Evolutionary conservation across 2,888 invertebrate species (phyloP).

Genomic region (Agonopterix heracliana): DNA sequence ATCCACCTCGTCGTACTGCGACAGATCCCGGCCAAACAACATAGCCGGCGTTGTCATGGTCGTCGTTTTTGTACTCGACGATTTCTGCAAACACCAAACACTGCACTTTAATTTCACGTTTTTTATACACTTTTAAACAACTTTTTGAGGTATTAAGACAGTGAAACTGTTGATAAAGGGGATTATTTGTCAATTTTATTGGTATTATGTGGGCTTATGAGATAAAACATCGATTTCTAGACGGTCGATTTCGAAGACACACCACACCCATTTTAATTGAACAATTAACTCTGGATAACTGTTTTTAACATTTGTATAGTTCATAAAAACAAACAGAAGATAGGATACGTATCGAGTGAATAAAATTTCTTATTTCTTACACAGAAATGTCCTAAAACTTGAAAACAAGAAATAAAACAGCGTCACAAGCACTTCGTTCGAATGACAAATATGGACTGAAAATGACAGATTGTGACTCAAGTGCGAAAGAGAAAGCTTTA

Average conservation of each 20-base stretch:
- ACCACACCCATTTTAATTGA: slow-evolving; percentile 57
- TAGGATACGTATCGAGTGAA: not conserved
- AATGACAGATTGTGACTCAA: slow-evolving; percentile 23
- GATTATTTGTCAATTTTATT: not conserved
- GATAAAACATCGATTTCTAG: slow-evolving; percentile 35
- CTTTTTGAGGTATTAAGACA: not conserved
- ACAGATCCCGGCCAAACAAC: slow-evolving; percentile 92
- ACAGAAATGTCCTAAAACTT: slow-evolving; percentile 19
- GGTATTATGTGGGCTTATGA: slow-evolving; percentile 35
- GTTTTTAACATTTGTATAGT: slow-evolving; percentile 9
- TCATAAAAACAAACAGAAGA: not conserved
- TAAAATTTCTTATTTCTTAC: slow-evolving; percentile 24
- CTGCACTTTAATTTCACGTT: slow-evolving; percentile 23
- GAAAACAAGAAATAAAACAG: slow-evolving; percentile 18
- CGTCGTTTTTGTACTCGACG: slow-evolving; percentile 90
- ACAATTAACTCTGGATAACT: not conserved
- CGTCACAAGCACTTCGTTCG: slow-evolving; percentile 39
- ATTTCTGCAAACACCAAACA: slow-evolving; percentile 81
- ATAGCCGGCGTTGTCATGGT: slow-evolving; percentile 94
- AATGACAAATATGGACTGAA: slow-evolving; percentile 61
- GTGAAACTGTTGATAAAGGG: not conserved
- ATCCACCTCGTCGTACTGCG: slow-evolving; percentile 95
- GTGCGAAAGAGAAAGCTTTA: slow-evolving; percentile 25
- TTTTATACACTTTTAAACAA: slow-evolving; percentile 28
- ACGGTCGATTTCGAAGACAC: slow-evolving; percentile 41